These are phyloP conservation scores for Mormoops blainvillei DNA, from an alignment of 2,113 vertebrate species.

Conservation along the genomic window DNA sequence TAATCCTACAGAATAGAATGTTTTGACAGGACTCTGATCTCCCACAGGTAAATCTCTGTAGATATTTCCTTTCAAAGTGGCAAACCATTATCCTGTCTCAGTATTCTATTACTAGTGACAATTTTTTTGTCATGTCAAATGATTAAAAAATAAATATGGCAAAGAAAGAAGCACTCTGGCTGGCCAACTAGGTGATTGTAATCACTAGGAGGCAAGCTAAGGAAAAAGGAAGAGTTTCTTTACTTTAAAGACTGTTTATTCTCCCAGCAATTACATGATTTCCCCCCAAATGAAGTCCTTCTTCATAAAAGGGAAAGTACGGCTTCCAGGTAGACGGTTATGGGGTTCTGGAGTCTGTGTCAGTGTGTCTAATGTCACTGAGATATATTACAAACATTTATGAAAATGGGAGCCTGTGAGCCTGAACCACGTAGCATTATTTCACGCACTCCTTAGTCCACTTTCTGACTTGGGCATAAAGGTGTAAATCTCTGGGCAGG, in stretches of 20 bases:
- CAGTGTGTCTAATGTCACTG: background rate
- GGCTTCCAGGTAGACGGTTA: background rate
- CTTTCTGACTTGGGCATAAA: background rate
- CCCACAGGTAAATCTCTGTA: constrained; percentile 28
- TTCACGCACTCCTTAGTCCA: background rate
- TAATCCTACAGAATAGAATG: constrained; percentile 55
- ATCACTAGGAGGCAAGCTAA: background rate
- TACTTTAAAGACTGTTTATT: constrained; percentile 10
- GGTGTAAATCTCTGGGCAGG: background rate
- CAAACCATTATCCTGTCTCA: constrained; percentile 68
- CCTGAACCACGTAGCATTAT: background rate
- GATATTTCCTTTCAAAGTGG: constrained; percentile 61
- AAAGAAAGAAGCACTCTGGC: background rate
- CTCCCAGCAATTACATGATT: background rate
- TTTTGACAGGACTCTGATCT: constrained; percentile 61
- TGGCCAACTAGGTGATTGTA: background rate
- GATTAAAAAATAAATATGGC: constrained; percentile 65
- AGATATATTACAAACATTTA: background rate
- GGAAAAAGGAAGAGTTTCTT: background rate
- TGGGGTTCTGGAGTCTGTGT: background rate
- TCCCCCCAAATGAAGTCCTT: background rate
- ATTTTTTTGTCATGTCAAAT: constrained; percentile 66
- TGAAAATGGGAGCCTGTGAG: background rate
- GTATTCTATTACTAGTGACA: constrained; percentile 64
- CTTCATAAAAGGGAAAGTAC: constrained; percentile 18